These are phyloP conservation scores for Epirrita christyi DNA, from an alignment of 2,888 invertebrate species.

Conservation along the genomic window DNA sequence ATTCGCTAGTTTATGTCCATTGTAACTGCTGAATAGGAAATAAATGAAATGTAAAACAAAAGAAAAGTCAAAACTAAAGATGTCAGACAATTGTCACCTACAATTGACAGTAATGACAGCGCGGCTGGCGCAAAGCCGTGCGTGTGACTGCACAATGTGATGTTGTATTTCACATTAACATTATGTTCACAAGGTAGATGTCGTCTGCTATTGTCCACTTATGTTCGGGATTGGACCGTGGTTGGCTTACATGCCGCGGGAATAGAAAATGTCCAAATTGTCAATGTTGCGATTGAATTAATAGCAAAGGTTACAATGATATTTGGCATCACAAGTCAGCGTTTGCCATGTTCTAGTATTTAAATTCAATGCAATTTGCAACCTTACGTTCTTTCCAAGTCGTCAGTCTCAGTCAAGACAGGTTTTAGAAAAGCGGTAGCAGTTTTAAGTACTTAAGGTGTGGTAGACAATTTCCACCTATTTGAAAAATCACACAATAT, in stretches of 20 bases:
- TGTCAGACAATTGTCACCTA: conserved; percentile 45
- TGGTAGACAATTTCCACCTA: too few relatives aligned
- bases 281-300: too few relatives aligned
- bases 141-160: conserved; percentile 80
- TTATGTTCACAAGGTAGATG: conserved; percentile 81
- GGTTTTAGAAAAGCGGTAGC: too few relatives aligned
- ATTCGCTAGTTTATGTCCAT: too few relatives aligned
- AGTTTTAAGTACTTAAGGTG: too few relatives aligned
- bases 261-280: background rate
- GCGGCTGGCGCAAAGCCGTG: conserved; percentile 41
- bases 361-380: too few relatives aligned
- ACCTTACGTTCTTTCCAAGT: too few relatives aligned
- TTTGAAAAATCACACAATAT: too few relatives aligned
- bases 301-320: background rate
- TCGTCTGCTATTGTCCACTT: conserved; percentile 82
- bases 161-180: conserved; percentile 84
- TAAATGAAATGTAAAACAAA: conserved; percentile 24
- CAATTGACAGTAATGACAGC: conserved; percentile 36
- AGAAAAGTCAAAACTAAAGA: conserved; percentile 30
- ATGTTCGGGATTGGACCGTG: conserved; percentile 60
- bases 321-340: too few relatives aligned
- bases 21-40: too few relatives aligned
- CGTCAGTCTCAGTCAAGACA: too few relatives aligned
- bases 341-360: too few relatives aligned
- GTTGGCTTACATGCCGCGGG: conserved; percentile 6